A percentile compares a stretch with the other conserved stretches of the same genome.
Conservation (phyloP, 2,797 vertebrate species). For the Heterohyrax brucei region DNA sequence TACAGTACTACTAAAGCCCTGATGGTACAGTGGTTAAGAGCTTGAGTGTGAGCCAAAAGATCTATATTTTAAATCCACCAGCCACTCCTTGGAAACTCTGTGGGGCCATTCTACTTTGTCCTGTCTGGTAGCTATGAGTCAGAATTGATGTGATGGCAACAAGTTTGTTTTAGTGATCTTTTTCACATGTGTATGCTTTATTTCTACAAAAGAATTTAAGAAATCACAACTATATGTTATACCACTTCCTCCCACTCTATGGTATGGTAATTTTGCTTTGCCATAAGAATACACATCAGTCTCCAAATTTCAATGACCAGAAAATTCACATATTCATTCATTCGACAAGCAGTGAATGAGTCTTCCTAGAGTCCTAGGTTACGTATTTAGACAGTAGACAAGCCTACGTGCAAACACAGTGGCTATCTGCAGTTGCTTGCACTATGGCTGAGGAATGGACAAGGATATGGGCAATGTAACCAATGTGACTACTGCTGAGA, state of each 20-base stretch:
- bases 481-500: background rate
- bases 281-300: constrained; percentile 8
- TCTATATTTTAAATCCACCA: no score
- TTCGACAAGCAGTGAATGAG: background rate
- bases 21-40: no score
- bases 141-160: no score
- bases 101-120: no score
- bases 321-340: background rate
- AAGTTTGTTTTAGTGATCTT: background rate
- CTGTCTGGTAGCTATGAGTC: no score
- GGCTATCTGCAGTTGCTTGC: background rate
- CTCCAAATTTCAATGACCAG: background rate
- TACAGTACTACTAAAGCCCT: background rate
- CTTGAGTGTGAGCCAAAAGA: no score
- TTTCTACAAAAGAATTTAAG: background rate
- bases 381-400: background rate
- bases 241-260: background rate
- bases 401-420: background rate
- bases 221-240: background rate
- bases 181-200: background rate
- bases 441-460: background rate
- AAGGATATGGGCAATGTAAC: background rate
- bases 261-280: background rate
- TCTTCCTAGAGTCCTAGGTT: no score
- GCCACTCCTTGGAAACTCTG: no score